Conservation (phyloP, 1,140 invertebrate species). For the Hylaeus volcanicus region DNA sequence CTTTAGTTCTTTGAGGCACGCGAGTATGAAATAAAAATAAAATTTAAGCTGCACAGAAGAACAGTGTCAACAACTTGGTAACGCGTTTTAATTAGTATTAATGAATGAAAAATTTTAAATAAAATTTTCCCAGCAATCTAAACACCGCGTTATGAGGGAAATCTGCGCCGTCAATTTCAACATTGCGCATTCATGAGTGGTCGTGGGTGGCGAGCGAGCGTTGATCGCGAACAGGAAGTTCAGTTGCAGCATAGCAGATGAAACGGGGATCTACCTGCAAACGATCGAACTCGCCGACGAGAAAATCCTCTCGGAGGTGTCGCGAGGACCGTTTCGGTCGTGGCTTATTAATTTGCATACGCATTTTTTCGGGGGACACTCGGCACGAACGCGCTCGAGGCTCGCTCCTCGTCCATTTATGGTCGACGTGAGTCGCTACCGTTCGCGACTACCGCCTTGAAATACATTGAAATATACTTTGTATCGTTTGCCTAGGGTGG, state of each 20-base stretch:
- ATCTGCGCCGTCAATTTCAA: no score
- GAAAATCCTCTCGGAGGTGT: constrained; percentile 47
- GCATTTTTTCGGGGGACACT: constrained; percentile 34
- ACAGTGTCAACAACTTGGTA: no score
- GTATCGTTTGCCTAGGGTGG: constrained; percentile 15
- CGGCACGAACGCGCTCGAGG: constrained; percentile 27
- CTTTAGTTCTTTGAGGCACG: no score
- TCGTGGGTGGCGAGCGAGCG: constrained; percentile 8
- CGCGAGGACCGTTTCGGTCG: constrained; percentile 49
- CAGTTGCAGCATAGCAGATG: constrained; percentile 16
- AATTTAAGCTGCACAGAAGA: no score
- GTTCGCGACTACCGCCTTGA: constrained; percentile 14
- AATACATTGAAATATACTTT: constrained; percentile 62
- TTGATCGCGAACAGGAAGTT: constrained; percentile 26
- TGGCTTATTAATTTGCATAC: constrained; percentile 65
- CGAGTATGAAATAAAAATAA: no score
- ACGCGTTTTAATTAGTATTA: no score
- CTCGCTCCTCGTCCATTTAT: constrained; percentile 52
- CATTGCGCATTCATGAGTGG: background rate
- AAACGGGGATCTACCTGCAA: constrained; percentile 8
- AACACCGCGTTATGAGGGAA: no score
- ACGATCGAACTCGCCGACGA: background rate
- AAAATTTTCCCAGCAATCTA: no score
- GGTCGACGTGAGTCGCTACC: constrained; percentile 40
- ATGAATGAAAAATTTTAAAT: no score